These are phyloP conservation scores for Plusia festucae DNA, from an alignment of 2,888 invertebrate genomes.

Conservation along the genomic window DNA sequence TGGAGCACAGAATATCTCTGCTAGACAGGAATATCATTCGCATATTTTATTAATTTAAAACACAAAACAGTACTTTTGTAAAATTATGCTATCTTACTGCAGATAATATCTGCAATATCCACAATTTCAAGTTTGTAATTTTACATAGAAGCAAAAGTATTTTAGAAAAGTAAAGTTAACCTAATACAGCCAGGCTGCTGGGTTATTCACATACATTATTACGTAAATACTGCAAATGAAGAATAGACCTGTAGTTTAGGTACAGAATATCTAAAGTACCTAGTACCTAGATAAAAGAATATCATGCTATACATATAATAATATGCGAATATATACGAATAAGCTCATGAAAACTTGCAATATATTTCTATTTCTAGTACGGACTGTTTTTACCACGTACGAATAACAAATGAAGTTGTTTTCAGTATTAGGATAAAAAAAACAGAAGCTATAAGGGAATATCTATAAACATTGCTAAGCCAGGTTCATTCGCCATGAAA, in stretches of 20 bases:
- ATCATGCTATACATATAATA: neutral
- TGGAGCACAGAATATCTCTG: constrained; percentile 1
- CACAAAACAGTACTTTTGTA: too few species aligned
- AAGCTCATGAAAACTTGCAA: constrained; percentile 20
- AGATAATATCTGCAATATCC: neutral
- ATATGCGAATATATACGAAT: too few species aligned
- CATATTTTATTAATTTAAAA: too few species aligned
- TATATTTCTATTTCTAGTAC: constrained; percentile 37
- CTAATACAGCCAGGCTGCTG: neutral
- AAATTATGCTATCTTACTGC: too few species aligned
- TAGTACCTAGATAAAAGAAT: constrained; percentile 4
- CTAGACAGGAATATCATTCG: neutral
- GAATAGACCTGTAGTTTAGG: constrained; percentile 1
- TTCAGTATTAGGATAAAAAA: constrained; percentile 46
- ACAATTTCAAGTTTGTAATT: neutral
- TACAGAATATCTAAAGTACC: neutral
- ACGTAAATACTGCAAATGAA: neutral
- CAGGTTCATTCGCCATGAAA: constrained; percentile 57
- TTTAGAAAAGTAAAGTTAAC: neutral
- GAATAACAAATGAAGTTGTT: constrained; percentile 57
- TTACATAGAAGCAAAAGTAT: neutral
- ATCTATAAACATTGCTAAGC: constrained; percentile 54
- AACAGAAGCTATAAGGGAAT: constrained; percentile 50
- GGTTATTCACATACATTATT: neutral
- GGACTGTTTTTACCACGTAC: constrained; percentile 30